A percentile compares a stretch with the other conserved stretches of the same genome.
Evolutionary conservation across 2,113 vertebrate species (phyloP).

Genomic region (Narcine bancroftii): DNA sequence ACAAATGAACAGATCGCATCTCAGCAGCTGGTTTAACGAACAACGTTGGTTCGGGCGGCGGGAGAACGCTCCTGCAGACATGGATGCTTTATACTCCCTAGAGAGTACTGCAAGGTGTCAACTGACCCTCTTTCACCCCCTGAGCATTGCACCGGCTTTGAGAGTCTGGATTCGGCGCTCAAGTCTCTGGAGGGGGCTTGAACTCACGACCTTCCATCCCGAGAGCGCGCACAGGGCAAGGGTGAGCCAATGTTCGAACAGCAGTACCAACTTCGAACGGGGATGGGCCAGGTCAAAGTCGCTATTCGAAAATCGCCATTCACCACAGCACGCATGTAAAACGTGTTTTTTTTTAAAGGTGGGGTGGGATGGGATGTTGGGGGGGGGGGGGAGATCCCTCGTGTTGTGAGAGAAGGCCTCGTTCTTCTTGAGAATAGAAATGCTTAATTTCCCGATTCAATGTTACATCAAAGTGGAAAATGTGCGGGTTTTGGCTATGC

Average conservation of each 20-base stretch:
- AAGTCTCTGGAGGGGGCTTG: neutral
- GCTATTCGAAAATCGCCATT: neutral
- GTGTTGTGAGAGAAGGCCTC: neutral
- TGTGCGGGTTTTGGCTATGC: neutral
- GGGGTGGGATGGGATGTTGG: neutral
- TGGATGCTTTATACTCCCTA: neutral
- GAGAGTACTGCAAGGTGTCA: neutral
- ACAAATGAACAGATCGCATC: too few relatives aligned
- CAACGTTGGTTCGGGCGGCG: neutral
- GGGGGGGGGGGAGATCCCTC: neutral
- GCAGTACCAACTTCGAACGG: neutral
- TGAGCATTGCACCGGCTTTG: neutral
- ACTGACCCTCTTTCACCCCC: neutral
- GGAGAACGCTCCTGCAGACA: neutral
- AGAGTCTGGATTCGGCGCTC: neutral
- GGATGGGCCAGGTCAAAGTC: neutral
- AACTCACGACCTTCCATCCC: neutral
- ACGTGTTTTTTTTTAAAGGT: neutral
- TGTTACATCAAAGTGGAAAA: neutral
- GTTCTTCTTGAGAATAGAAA: too few relatives aligned
- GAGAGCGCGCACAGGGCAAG: neutral
- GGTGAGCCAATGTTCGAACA: too few relatives aligned
- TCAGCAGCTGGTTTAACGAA: neutral
- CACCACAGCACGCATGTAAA: neutral
- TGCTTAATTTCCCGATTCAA: neutral